These are phyloP conservation scores for Psilanteris sp. DNA, from an alignment of 1,140 invertebrate species.

Conservation along the genomic window DNA sequence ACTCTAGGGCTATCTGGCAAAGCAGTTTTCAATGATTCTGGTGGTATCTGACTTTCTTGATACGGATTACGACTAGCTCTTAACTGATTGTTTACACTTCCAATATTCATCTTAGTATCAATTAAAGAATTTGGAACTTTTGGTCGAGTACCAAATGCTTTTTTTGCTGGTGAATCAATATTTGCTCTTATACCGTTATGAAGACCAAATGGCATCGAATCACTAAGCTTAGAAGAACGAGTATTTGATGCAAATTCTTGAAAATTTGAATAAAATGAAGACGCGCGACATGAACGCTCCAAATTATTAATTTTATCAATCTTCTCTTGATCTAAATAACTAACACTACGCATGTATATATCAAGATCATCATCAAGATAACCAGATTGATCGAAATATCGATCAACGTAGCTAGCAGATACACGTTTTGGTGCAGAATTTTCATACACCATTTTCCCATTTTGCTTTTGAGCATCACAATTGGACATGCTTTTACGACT, in stretches of 20 bases:
- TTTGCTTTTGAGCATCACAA: slow-evolving; percentile 62
- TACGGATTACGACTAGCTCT: slow-evolving; percentile 30
- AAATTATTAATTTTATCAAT: slow-evolving; percentile 73
- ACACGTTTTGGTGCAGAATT: slow-evolving; percentile 69
- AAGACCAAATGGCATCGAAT: neutral
- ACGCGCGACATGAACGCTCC: slow-evolving; percentile 67
- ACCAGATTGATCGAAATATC: slow-evolving; percentile 76
- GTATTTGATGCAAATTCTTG: slow-evolving; percentile 63
- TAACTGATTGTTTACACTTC: neutral
- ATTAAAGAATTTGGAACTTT: slow-evolving; percentile 62
- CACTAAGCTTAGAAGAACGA: neutral
- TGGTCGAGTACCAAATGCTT: slow-evolving; percentile 68
- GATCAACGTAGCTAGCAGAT: slow-evolving; percentile 76
- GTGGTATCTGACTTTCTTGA: slow-evolving; percentile 20
- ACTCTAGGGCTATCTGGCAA: slow-evolving; percentile 64
- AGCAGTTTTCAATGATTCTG: slow-evolving; percentile 57
- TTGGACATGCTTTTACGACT: slow-evolving; percentile 68
- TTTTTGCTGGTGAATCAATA: slow-evolving; percentile 56
- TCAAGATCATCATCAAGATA: slow-evolving; percentile 73
- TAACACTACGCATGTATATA: slow-evolving; percentile 40
- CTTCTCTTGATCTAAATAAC: slow-evolving; percentile 66
- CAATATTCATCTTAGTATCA: slow-evolving; percentile 63
- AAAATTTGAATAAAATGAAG: slow-evolving; percentile 67
- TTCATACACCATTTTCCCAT: slow-evolving; percentile 68
- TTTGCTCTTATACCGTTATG: slow-evolving; percentile 48